Conservation (phyloP, 2,888 invertebrate genomes). For the Baronia brevicornis region DNA sequence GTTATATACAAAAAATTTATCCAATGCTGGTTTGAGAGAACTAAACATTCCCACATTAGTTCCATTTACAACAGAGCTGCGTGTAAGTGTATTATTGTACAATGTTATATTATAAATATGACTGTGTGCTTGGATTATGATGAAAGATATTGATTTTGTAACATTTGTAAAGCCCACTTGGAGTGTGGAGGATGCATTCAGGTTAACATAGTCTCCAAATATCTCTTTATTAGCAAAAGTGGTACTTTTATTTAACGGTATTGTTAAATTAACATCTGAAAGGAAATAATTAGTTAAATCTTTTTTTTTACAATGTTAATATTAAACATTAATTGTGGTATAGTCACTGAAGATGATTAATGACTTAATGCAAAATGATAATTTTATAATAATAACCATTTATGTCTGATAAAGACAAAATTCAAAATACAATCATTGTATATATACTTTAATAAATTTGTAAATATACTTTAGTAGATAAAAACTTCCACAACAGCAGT, state of each 20-base stretch:
- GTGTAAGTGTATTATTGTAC: slow-evolving; percentile 45
- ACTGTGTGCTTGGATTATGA: slow-evolving; percentile 80
- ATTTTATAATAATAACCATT: no score
- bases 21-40: slow-evolving; percentile 28
- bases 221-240: slow-evolving; percentile 40
- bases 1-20: slow-evolving; percentile 61
- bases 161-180: slow-evolving; percentile 57
- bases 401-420: no score
- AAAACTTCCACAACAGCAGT: no score
- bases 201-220: slow-evolving; percentile 35
- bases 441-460: no score
- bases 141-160: slow-evolving; percentile 63
- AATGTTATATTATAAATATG: slow-evolving; percentile 74
- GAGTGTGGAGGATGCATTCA: slow-evolving; percentile 38
- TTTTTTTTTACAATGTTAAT: not conserved
- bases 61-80: slow-evolving; percentile 62
- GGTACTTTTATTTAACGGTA: slow-evolving; percentile 43
- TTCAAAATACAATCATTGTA: no score
- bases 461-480: no score
- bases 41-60: slow-evolving; percentile 77
- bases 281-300: slow-evolving; percentile 20
- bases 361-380: no score
- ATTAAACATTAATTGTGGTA: not conserved
- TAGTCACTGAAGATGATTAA: no score
- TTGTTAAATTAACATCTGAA: slow-evolving; percentile 42